phyloP scores from a whole-genome alignment of 2,888 invertebrate species.

The Plebejus melissa region DNA sequence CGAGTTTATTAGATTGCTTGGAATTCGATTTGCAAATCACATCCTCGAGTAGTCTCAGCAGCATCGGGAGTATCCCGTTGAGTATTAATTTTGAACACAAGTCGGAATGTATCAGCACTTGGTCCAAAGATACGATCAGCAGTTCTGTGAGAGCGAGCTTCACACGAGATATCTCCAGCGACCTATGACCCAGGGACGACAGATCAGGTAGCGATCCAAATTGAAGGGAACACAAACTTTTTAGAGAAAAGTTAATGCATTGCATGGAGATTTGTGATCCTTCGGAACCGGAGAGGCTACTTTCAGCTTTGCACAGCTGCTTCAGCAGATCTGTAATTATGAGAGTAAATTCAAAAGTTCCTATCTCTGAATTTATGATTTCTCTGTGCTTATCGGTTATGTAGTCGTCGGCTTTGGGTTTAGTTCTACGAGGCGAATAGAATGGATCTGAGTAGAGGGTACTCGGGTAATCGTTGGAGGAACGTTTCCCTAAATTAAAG shows the following conservation, averaged over 20 bases:
- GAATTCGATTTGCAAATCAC: conserved; percentile 61
- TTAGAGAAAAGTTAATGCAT: conserved; percentile 79
- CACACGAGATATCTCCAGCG: conserved; percentile 63
- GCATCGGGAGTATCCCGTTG: conserved; percentile 81
- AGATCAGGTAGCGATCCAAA: conserved; percentile 71
- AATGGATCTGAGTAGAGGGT: conserved; percentile 54
- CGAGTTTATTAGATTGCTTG: conserved; percentile 47
- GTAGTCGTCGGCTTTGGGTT: conserved; percentile 74
- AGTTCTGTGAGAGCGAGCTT: conserved; percentile 79
- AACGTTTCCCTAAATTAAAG: conserved; percentile 70
- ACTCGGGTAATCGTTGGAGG: conserved; percentile 57
- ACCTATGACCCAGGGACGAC: conserved; percentile 46
- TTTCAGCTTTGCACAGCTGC: conserved; percentile 74
- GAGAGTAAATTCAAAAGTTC: conserved; percentile 77
- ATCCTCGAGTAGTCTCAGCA: conserved; percentile 79
- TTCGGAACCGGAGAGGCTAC: conserved; percentile 70
- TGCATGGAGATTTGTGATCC: conserved; percentile 78
- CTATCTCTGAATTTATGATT: conserved; percentile 74
- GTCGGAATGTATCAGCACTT: conserved; percentile 72
- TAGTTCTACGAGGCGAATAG: conserved; percentile 57
- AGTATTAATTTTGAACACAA: conserved; percentile 78
- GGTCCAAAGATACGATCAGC: conserved; percentile 78
- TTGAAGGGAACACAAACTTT: conserved; percentile 80
- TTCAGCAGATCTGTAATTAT: conserved; percentile 78
- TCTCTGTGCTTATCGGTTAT: conserved; percentile 72